Evolutionary conservation across 2,797 vertebrate genomes (phyloP), one percentile per base, ranked within the genome.

Genomic region (Sebastes diploproa): DNA sequence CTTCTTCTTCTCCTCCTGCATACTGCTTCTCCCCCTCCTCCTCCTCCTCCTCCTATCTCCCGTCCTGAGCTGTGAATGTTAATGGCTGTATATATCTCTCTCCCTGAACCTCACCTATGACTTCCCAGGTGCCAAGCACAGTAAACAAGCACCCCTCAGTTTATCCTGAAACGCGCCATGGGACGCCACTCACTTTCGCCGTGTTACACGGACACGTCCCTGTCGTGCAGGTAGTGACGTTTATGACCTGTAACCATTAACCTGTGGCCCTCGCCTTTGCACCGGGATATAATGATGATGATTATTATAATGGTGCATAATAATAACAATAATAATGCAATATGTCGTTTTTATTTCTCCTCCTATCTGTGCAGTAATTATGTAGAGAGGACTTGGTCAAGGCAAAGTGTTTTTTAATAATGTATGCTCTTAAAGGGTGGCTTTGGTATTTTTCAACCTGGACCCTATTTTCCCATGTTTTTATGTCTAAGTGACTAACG

Each of bases 61-160:
- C 14, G 65, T 78, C 78, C 91, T 87, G 92, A 89, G 87, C 91
- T 93, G 75, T 90, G 88, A 88, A 92, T 93, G 89, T 94, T 94
- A 95, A 95, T 87, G 91, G 91, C 87, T 95, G 88, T 93, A 89
- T 93, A 89, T 94, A 90, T 95, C 87, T 95, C 88, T 95, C 92
- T 95, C 94, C 94, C 91, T 94, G 84, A 93, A 94, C 94, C 88
- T 90, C 91, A 94, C 93, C 93, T 95, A 91, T 95, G 94, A 95
- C 93, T 94, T 93, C 95, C 94, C 97, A 99, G 98, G 98, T 99
- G 95, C 97, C 98, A 94, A 98, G 96, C 97, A 97, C 98, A 95
- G 97, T 97, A 96, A 97, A 98, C 97, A 98, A 98, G 97, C 97
- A 97, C 96, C 98, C 98, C 96, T 99, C 98, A 95, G 97, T 99